Percentiles rank a stretch among this genome's conserved stretches.
Conservation (phyloP, 2,797 vertebrate genomes). For the Lerista edwardsae region DNA sequence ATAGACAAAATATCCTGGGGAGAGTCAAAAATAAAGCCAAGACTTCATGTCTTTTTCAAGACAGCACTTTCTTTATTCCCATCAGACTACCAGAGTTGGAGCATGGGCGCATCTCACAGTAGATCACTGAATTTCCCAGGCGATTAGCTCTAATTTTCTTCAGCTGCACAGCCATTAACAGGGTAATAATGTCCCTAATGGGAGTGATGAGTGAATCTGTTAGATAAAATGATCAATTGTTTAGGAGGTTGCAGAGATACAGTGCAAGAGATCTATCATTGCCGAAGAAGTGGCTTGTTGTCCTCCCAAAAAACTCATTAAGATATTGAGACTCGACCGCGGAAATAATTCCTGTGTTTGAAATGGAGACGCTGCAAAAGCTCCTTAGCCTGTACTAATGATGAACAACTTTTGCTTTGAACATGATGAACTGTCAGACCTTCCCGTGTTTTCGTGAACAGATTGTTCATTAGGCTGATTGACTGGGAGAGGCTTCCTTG, state of each 20-base stretch:
- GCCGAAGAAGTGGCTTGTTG: constrained; percentile 28
- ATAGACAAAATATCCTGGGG: too few relatives aligned
- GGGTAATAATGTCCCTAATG: constrained; percentile 61
- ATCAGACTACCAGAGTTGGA: constrained; percentile 47
- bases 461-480: constrained; percentile 17
- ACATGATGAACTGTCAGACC: constrained; percentile 37
- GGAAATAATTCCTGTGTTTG: constrained; percentile 12
- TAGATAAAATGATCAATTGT: constrained; percentile 52
- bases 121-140: constrained; percentile 54
- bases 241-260: rapidly evolving
- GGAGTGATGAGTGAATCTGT: constrained; percentile 43
- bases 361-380: neutral
- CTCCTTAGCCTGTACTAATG: neutral
- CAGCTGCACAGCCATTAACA: constrained; percentile 64
- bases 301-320: constrained; percentile 12
- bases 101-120: constrained; percentile 54
- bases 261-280: constrained; percentile 16
- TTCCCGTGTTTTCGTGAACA: constrained; percentile 10
- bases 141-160: constrained; percentile 68
- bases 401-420: constrained; percentile 31
- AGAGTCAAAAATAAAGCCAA: neutral
- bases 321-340: neutral
- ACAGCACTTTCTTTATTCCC: constrained; percentile 36
- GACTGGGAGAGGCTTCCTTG: neutral
- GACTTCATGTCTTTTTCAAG: neutral